These are phyloP conservation scores for Plutomurus gul DNA, from an alignment of 1,140 invertebrate genomes.

Conservation along the genomic window DNA sequence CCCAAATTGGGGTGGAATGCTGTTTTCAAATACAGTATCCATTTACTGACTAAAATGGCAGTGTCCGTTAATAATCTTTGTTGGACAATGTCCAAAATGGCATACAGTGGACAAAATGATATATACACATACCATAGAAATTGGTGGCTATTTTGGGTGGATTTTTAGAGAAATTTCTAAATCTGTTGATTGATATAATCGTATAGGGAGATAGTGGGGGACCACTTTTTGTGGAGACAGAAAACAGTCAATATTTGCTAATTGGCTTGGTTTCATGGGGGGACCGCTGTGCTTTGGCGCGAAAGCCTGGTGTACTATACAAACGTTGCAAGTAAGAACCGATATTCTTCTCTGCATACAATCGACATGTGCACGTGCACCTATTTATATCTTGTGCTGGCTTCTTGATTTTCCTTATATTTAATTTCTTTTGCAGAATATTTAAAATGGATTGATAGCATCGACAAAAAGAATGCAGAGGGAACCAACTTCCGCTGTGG, in stretches of 20 bases:
- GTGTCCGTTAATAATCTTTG: no score
- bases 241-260: slow-evolving; percentile 2
- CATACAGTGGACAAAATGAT: neutral
- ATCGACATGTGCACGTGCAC: neutral
- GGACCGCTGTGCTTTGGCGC: slow-evolving; percentile 13
- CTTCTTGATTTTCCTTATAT: no score
- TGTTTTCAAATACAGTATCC: no score
- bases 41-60: no score
- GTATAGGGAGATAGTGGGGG: slow-evolving; percentile 40
- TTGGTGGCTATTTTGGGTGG: no score
- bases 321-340: slow-evolving; percentile 31
- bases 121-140: no score
- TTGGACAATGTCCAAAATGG: no score
- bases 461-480: no score
- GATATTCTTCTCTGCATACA: neutral
- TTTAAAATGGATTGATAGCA: neutral
- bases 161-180: no score
- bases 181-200: no score
- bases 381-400: neutral
- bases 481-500: no score
- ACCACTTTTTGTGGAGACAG: slow-evolving; percentile 31
- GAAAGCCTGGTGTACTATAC: slow-evolving; percentile 40
- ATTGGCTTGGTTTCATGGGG: slow-evolving; percentile 42
- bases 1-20: no score
- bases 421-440: slow-evolving; percentile 8